Conservation (phyloP, 2,888 invertebrate genomes). For the Folsomia manolachei region DNA sequence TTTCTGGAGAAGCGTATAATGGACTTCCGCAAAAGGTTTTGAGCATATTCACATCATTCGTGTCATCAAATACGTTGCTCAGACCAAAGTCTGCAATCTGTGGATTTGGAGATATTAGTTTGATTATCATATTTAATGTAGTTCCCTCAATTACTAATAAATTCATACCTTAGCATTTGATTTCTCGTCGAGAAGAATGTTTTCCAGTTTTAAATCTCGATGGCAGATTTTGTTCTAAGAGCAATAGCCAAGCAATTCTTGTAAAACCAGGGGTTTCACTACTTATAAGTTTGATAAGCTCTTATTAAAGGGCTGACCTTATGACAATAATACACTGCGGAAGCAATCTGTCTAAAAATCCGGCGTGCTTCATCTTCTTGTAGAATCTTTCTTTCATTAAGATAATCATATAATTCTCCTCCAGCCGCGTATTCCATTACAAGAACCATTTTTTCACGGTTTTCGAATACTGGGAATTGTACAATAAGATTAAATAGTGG, state of each 20-base stretch:
- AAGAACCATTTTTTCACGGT: constrained; percentile 97
- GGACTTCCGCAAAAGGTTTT: constrained; percentile 96
- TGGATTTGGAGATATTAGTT: background rate
- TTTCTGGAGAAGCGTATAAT: constrained; percentile 94
- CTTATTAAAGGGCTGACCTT: too few species aligned
- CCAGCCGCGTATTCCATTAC: constrained; percentile 99
- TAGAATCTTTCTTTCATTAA: constrained; percentile 86
- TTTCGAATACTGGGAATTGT: constrained; percentile 79
- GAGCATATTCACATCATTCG: constrained; percentile 75
- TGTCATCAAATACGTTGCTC: constrained; percentile 92
- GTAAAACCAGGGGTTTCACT: too few species aligned
- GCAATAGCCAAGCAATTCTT: too few species aligned
- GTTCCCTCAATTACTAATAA: background rate
- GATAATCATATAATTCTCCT: constrained; percentile 95
- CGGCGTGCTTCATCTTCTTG: constrained; percentile 87
- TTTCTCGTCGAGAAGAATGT: constrained; percentile 86
- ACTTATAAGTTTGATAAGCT: too few species aligned
- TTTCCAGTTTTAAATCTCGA: constrained; percentile 91
- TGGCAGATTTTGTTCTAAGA: constrained; percentile 86
- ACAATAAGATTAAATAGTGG: background rate
- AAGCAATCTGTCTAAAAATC: constrained; percentile 93
- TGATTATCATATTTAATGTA: too few species aligned
- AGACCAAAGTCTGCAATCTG: constrained; percentile 98
- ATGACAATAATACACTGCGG: constrained; percentile 96
- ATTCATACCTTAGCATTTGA: constrained; percentile 88